A percentile compares a stretch with the other conserved stretches of the same genome.
phyloP scores from a whole-genome alignment of 2,113 vertebrate species.

The Gallinago jamesoni region DNA sequence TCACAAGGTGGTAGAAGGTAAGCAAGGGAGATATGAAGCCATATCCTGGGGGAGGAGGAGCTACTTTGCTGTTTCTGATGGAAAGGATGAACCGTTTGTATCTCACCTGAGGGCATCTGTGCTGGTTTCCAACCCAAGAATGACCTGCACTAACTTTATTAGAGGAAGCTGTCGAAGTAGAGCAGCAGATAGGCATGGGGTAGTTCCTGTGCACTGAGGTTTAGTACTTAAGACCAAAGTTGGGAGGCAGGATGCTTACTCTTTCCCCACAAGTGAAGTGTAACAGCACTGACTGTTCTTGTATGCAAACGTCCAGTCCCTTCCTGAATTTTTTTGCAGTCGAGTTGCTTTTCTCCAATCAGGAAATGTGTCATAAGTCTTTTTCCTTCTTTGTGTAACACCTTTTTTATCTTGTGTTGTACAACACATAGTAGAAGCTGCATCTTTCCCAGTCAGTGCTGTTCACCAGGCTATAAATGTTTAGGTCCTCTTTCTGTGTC shows the following conservation, averaged over 20 bases:
- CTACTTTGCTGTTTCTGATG: neutral
- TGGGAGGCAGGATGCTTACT: neutral
- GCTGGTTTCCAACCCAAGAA: neutral
- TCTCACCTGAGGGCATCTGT: neutral
- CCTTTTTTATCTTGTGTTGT: neutral
- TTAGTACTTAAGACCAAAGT: neutral
- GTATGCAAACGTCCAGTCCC: neutral
- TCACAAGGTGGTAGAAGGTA: constrained; percentile 96
- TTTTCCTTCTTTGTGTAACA: neutral
- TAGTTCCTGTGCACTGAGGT: neutral
- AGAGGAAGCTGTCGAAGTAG: neutral
- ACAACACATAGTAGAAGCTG: neutral
- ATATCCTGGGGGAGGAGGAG: neutral
- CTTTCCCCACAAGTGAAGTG: neutral
- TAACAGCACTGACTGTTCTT: neutral
- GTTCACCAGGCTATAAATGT: neutral
- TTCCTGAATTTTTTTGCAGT: neutral
- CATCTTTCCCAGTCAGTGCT: neutral
- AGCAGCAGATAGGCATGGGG: neutral
- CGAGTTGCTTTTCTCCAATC: neutral
- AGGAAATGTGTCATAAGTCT: neutral
- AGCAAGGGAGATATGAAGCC: neutral
- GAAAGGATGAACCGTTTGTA: neutral
- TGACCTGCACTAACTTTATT: neutral
- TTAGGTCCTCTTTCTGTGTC: neutral